phyloP scores from a whole-genome alignment of 2,113 vertebrate genomes.

The Rhagologus leucostigma region DNA sequence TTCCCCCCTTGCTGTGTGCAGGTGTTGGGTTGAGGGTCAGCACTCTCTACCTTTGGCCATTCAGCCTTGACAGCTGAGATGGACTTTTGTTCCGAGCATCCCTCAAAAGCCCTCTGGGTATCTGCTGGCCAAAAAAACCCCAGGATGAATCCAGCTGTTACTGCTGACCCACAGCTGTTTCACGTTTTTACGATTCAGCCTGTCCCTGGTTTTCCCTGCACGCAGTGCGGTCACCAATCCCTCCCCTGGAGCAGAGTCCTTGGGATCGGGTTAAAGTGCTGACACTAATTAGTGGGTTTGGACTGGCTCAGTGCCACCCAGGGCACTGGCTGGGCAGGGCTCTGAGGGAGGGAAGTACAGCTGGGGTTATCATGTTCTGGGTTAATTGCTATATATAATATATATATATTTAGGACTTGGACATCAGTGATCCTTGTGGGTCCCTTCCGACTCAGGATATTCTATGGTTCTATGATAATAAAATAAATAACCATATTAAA shows the following conservation, averaged over 20 bases:
- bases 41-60: neutral
- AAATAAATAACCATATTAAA: neutral
- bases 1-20: neutral
- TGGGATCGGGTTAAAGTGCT: neutral
- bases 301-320: neutral
- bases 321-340: neutral
- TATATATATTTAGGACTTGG: neutral
- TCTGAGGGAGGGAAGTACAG: neutral
- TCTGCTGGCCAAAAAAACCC: neutral
- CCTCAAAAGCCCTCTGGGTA: fast-evolving
- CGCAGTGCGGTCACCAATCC: fast-evolving
- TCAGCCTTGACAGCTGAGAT: neutral
- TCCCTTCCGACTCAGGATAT: neutral
- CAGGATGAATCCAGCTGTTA: fast-evolving
- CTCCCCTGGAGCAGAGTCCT: neutral
- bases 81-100: neutral
- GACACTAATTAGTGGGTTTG: neutral
- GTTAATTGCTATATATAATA: neutral
- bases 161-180: neutral
- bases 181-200: fast-evolving
- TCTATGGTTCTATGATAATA: neutral
- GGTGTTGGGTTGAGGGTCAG: neutral
- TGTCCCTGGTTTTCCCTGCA: fast-evolving
- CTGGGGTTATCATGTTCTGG: neutral
- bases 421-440: neutral